Base-by-base conservation (phyloP, 2,113 vertebrate genomes). In the Etheostoma spectabile region DNA sequence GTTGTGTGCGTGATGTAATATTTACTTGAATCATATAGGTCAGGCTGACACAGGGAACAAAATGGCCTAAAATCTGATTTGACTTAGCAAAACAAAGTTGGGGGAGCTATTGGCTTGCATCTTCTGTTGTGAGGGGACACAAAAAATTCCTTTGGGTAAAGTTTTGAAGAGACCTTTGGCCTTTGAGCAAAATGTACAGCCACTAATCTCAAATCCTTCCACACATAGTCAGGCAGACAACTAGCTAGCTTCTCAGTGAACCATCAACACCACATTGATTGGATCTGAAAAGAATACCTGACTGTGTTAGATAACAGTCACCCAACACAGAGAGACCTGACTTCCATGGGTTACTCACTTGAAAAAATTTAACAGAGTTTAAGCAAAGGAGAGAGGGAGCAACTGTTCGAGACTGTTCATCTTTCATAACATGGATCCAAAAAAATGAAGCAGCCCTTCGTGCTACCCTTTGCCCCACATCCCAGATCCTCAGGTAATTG, bases 41-140 rank as follows among this genome's bases (percentile, higher is more conserved):
- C 87, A 88, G 63, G 70, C 84, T 60, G 73, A 89, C 83, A 83
- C 78, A 42, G 42, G 64, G 69, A 80, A 88, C 76, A 82, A 90
- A 91, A 89, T 51, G 66, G 76, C 77, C 80, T 79, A 53, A 53
- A 77, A 89, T 86, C 49, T 67, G 30, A 79, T 68, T 83, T 13
- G 16, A 69, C 65, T 72, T 66, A 22, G 61, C 74, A 66, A 85
- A 84, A 85, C 82, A 73, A 87, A 77, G 62, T 68, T 65, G 48
- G 64, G 63, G 63, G 59, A 77, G 84, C 51, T 45, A 77, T 84
- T 51, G 53, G 48, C 52, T 69, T 35, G 60, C 57, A 63, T 85
- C 75, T 77, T 74, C 49, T 4, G 0, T 51, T 8, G 13, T 30
- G 60, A 49, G 49, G 45, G 55, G 73, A 75, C 42, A 51, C 42